Evolutionary conservation across 1,140 invertebrate species (phyloP), one percentile per base, ranked within the genome.

Genomic region (Tigriopus japonicus): DNA sequence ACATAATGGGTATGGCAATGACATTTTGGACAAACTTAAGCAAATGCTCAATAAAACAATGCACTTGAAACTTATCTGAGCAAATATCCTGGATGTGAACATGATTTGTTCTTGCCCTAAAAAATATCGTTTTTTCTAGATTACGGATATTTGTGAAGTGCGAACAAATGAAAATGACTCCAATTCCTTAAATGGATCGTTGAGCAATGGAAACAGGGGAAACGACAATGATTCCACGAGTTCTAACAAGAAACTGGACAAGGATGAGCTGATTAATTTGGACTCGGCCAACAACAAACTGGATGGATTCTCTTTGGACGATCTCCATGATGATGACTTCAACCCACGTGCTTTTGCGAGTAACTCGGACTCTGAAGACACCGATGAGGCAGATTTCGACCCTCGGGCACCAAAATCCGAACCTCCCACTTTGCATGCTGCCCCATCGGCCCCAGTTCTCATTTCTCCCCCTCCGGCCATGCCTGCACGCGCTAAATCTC

Each of bases 301-400:
- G 17, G 58, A 60, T 6, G 28, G 28, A 14, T 21, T 60, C 12
- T 19, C 45, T 3, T 24, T 61, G 19, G 59, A 61, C 21, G 59
- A 53, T 14, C 17, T 61, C 14, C 45, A 61, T 40, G 59, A 61
- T 49, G 59, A 56, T 40, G 59, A 61, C 45, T 61, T 60, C 42
- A 42, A 60, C 19, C 58, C 58, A 15, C 41, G 58, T 55, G 58
- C 23, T n/a, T 42, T 42, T 10, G 58, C 45, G 23, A 17, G 42
- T 19, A 45, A 42, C 42, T 49, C 15, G 2, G 19, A 49, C 10
- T 17, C 21, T 14, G n/a, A 28, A 5, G 52, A 54, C 21, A 15
- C 17, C 12, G 52, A 19, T 54, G 52, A 54, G 7, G 21, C 35
- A 6, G 52, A 54, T 28, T 54, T 58, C 35, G 40, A 58, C 40